A percentile compares a stretch with the other conserved stretches of the same genome.
Evolutionary conservation across 2,888 invertebrate genomes (phyloP).

Genomic region (Shargacucullia verbasci): DNA sequence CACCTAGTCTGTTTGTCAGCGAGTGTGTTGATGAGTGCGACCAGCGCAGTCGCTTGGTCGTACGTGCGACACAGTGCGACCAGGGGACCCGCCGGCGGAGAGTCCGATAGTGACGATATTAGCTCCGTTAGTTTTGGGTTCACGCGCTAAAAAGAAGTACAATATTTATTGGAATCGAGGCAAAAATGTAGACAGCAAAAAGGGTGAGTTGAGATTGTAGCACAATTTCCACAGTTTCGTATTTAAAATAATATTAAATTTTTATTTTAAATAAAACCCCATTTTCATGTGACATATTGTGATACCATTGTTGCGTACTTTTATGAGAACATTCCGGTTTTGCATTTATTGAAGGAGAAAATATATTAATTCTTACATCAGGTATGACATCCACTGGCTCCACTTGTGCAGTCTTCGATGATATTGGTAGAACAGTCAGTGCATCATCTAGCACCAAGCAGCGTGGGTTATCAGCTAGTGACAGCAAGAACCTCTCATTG

Average conservation of each 20-base stretch:
- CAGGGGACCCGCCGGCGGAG: constrained; percentile 97
- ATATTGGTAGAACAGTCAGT: constrained; percentile 96
- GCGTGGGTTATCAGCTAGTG: constrained; percentile 95
- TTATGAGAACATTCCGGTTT: too few relatives aligned
- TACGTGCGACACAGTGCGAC: constrained; percentile 97
- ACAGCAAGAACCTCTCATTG: constrained; percentile 98
- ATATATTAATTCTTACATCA: constrained; percentile 65
- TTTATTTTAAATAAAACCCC: too few relatives aligned
- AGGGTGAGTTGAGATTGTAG: too few relatives aligned
- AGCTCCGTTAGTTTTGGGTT: constrained; percentile 91
- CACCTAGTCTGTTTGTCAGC: constrained; percentile 95
- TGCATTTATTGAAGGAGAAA: too few relatives aligned
- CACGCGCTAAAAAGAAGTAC: constrained; percentile 77
- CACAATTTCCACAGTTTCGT: too few relatives aligned
- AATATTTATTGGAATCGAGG: too few relatives aligned
- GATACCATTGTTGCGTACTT: too few relatives aligned
- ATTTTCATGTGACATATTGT: too few relatives aligned
- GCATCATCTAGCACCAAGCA: constrained; percentile 98
- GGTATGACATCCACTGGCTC: constrained; percentile 90
- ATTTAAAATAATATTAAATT: too few relatives aligned
- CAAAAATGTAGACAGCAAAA: too few relatives aligned
- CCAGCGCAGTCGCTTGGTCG: constrained; percentile 97
- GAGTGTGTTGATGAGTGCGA: constrained; percentile 98
- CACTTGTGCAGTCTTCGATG: constrained; percentile 95
- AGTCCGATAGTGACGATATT: constrained; percentile 95